Conservation (phyloP, 64 coral and sea anemone genomes). For the Montipora cactus region DNA sequence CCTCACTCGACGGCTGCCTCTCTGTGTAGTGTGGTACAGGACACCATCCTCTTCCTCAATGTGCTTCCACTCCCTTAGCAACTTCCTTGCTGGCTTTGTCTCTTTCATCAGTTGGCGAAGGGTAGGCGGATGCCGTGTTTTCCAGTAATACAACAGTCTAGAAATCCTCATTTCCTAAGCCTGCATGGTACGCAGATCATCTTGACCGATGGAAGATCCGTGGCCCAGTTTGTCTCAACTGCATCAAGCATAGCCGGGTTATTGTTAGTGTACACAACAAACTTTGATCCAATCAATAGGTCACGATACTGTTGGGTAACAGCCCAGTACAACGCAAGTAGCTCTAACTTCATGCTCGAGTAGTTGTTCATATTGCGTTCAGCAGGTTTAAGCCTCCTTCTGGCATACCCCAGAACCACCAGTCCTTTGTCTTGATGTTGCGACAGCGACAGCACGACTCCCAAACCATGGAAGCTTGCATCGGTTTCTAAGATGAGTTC, state of each 20-base stretch:
- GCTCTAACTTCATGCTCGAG: constrained; percentile 2
- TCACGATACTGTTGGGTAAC: constrained; percentile 11
- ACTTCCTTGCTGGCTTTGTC: too few species aligned
- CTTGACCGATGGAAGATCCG: background rate
- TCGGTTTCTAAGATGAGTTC: background rate
- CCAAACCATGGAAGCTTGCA: background rate
- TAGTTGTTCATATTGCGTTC: constrained; percentile 43
- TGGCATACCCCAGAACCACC: constrained; percentile 68
- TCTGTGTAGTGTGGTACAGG: constrained; percentile 31
- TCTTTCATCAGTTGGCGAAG: too few species aligned
- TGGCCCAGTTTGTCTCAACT: constrained; percentile 30
- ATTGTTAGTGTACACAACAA: constrained; percentile 33
- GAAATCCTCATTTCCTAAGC: background rate
- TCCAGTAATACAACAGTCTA: too few species aligned
- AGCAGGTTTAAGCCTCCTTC: constrained; percentile 31
- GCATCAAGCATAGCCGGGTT: constrained; percentile 52
- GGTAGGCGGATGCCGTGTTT: too few species aligned
- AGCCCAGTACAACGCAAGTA: constrained; percentile 22
- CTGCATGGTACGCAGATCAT: too few species aligned
- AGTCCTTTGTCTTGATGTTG: constrained; percentile 48
- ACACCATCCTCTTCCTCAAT: constrained; percentile 38
- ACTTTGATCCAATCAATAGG: background rate
- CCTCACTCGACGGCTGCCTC: background rate
- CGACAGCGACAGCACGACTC: constrained; percentile 54
- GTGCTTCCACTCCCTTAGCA: constrained; percentile 60